Evolutionary conservation across 2,113 vertebrate species (phyloP).

Genomic region (Phylloscopus trochilus): DNA sequence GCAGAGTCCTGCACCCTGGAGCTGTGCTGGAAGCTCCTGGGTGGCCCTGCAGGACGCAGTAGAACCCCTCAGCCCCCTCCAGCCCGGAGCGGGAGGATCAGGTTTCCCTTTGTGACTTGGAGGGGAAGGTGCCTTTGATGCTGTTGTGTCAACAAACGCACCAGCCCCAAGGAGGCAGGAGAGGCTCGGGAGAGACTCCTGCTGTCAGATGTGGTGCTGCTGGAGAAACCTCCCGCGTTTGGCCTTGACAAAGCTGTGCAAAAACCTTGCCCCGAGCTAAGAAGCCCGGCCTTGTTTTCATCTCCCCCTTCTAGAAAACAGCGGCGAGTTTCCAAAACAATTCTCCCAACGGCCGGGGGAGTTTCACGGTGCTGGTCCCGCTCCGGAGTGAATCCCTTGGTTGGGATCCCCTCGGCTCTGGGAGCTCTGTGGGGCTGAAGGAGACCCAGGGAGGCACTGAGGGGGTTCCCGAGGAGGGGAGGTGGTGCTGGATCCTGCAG

Average conservation of each 20-base stretch:
- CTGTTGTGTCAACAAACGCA: conserved; percentile 46
- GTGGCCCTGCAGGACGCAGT: neutral
- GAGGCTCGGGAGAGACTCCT: neutral
- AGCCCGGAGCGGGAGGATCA: neutral
- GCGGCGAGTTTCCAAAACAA: neutral
- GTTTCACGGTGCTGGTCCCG: neutral
- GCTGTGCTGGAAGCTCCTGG: neutral
- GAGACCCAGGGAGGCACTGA: rapidly evolving
- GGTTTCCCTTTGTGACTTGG: neutral
- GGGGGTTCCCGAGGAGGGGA: neutral
- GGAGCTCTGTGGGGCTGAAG: neutral
- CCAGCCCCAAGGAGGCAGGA: neutral
- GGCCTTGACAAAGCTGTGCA: neutral
- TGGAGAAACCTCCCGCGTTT: neutral
- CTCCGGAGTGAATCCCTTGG: neutral
- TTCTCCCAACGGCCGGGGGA: neutral
- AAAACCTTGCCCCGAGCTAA: neutral
- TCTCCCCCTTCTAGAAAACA: neutral
- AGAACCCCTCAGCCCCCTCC: neutral
- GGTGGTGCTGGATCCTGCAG: rapidly evolving
- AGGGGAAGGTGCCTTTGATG: conserved; percentile 41
- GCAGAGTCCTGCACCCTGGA: neutral
- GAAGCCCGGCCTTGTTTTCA: neutral
- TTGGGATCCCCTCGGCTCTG: neutral
- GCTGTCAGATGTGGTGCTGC: conserved; percentile 27